Percentiles rank a stretch among this genome's conserved stretches.
These are phyloP conservation scores for Babyrousa celebensis DNA, from an alignment of 2,797 vertebrate species.

Conservation along the genomic window DNA sequence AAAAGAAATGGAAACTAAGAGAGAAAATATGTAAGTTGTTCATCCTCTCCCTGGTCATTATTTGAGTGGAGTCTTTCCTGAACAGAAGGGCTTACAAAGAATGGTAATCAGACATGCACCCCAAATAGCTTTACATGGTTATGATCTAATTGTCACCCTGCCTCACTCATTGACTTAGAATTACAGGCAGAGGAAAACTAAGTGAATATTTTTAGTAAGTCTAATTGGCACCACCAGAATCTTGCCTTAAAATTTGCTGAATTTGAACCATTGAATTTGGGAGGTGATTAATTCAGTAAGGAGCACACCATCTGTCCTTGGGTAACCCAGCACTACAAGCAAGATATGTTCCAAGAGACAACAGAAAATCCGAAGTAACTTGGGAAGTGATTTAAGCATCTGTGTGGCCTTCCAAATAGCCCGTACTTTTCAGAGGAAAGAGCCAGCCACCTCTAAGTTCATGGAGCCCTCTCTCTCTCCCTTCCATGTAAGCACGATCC, in stretches of 20 bases:
- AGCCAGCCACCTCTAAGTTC: background rate
- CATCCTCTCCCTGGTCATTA: background rate
- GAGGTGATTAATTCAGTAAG: background rate
- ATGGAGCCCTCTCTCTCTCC: background rate
- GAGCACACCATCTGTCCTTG: background rate
- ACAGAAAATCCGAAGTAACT: background rate
- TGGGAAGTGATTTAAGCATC: background rate
- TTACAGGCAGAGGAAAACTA: background rate
- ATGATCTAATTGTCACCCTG: background rate
- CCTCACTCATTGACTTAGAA: constrained; percentile 18
- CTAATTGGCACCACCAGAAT: background rate
- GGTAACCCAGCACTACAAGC: background rate
- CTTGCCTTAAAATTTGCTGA: background rate
- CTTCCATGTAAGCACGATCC: background rate
- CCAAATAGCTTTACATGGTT: fast-evolving
- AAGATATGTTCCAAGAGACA: background rate
- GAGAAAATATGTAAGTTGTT: background rate
- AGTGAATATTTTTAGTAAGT: background rate
- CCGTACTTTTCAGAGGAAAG: background rate
- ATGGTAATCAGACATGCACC: background rate
- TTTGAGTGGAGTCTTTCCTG: background rate
- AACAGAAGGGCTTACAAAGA: background rate
- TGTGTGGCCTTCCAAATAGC: background rate
- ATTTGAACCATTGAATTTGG: constrained; percentile 23
- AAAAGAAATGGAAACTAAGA: background rate